Percentiles rank a stretch among this genome's conserved stretches.
Conservation (phyloP, 2,113 vertebrate genomes). For the Istiophorus platypterus region DNA sequence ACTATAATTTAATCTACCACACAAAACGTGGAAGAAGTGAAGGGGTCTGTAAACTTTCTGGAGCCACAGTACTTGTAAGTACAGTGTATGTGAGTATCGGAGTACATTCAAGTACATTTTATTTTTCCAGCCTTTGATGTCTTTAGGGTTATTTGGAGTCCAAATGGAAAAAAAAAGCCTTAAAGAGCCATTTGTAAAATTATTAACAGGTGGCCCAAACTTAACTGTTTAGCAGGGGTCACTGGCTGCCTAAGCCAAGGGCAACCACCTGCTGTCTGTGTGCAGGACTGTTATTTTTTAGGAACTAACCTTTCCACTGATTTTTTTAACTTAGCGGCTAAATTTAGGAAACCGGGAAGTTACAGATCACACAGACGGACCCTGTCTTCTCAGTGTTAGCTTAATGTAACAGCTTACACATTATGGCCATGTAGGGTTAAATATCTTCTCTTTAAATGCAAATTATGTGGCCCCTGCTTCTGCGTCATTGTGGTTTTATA, state of each 20-base stretch:
- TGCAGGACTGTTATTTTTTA: background rate
- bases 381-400: background rate
- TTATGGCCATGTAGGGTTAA: slow-evolving; percentile 41
- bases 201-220: background rate
- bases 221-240: background rate
- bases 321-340: slow-evolving; percentile 16
- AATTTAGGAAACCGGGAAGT: slow-evolving; percentile 15
- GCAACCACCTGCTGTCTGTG: background rate
- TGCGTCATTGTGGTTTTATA: slow-evolving; percentile 70
- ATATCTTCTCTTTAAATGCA: slow-evolving; percentile 45
- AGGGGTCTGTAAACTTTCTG: too few species aligned
- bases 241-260: background rate
- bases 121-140: background rate
- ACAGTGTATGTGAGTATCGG: background rate
- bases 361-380: background rate
- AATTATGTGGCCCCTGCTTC: slow-evolving; percentile 49
- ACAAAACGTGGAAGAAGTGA: too few species aligned
- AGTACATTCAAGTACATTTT: background rate
- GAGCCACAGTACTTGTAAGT: background rate
- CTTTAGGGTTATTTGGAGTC: background rate
- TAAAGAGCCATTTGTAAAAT: background rate
- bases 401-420: slow-evolving; percentile 6
- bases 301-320: slow-evolving; percentile 3
- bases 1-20: too few species aligned
- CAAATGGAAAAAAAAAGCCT: background rate